These are phyloP conservation scores for Tragopan temminckii DNA, from an alignment of 2,797 vertebrate genomes.

Conservation along the genomic window DNA sequence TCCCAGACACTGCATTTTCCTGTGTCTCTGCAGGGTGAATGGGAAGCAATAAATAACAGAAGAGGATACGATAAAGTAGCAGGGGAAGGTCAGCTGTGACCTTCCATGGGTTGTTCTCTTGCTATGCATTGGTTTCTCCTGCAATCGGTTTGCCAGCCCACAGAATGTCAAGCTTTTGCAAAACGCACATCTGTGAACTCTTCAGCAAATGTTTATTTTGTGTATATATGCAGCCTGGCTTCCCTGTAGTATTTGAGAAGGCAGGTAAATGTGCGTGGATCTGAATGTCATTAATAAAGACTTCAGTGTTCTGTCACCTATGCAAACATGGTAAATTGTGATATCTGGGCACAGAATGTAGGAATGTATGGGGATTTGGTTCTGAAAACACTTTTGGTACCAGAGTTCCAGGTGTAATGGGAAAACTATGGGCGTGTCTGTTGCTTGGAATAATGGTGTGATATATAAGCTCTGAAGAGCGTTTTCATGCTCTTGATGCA, in stretches of 20 bases:
- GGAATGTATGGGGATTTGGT: neutral
- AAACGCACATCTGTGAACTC: neutral
- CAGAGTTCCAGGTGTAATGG: neutral
- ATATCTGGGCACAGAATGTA: neutral
- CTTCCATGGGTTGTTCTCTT: neutral
- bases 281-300: neutral
- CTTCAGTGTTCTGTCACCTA: neutral
- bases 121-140: neutral
- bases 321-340: neutral
- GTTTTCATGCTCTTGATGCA: neutral
- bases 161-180: neutral
- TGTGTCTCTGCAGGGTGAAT: neutral
- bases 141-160: neutral
- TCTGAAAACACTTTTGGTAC: neutral
- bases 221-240: accelerated
- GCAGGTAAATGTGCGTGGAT: neutral
- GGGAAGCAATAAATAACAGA: neutral
- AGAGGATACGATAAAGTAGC: neutral
- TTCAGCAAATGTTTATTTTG: accelerated
- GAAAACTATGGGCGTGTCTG: neutral
- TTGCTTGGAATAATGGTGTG: neutral
- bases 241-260: accelerated
- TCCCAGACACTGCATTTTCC: neutral
- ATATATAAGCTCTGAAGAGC: accelerated
- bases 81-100: neutral